Percentiles rank a stretch among this genome's conserved stretches.
Evolutionary conservation across 1,140 invertebrate species (phyloP).

Genomic region (Oreohelix idahoensis): DNA sequence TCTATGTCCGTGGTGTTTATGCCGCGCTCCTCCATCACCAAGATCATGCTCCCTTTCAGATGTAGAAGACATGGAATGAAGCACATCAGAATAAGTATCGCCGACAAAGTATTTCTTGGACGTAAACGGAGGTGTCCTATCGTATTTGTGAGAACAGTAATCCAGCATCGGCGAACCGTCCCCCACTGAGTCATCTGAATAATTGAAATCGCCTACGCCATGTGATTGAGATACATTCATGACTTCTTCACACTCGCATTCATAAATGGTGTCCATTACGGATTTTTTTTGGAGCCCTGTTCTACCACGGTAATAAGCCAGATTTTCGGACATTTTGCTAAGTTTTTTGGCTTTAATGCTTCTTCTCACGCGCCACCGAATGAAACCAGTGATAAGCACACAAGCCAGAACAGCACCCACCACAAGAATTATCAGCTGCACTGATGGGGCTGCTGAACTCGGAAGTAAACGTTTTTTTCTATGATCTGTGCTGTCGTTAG

Average conservation of each 20-base stretch:
- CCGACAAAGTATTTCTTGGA: not conserved
- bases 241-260: conserved; percentile 11
- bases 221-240: too few species aligned
- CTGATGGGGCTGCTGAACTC: not conserved
- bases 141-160: not conserved
- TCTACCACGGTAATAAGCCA: not conserved
- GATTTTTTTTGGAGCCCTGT: not conserved
- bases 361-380: not conserved
- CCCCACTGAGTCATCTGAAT: not conserved
- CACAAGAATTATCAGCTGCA: conserved; percentile 5
- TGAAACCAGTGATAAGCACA: conserved; percentile 17
- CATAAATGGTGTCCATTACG: conserved; percentile 18
- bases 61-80: not conserved
- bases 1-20: not conserved
- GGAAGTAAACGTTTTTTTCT: not conserved
- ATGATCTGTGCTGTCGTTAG: not conserved
- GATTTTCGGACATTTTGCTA: not conserved
- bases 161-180: not conserved
- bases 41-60: not conserved
- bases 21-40: not conserved
- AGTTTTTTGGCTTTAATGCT: not conserved
- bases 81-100: too few species aligned
- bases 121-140: not conserved
- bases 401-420: not conserved
- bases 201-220: not conserved